Evolutionary conservation across 2,888 invertebrate genomes (phyloP), one percentile per base, ranked within the genome.

Genomic region (Amblyjoppa fuscipennis): DNA sequence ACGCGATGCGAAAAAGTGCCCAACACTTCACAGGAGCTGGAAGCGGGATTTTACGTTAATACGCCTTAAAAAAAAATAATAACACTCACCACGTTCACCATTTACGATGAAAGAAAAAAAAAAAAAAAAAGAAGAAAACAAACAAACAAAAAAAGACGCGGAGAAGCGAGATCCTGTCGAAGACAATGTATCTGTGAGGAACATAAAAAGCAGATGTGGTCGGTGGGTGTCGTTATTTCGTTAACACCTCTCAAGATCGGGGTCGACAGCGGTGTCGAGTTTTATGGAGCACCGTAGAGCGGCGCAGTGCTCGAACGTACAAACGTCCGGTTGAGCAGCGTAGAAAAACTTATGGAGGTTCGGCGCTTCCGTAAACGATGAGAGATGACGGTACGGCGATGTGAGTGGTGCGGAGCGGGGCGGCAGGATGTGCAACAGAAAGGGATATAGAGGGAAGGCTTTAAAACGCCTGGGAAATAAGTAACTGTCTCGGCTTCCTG

Each of bases 401-500:
- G 9, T n/a, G 45, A 49, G 45, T 4, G 68, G 56, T 45, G 11
- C 31, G 34, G 53, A 31, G 66, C 56, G 68, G 80, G 73, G 69
- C 80, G 77, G 83, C 56, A 49, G 70, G 71, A 77, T 74, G 66
- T 66, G 73, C 80, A 73, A 81, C 80, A 74, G 73, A 69, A 53
- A 68, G 81, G 76, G 45, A 49, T 16, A 86, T 80, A 77, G 61
- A 66, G 83, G 6, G 69, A 80, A 77, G 83, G 83, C 85, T 85
- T 85, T 85, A 86, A 81, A 83, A 77, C 83, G 85, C 85, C 83
- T 86, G 85, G 83, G 81, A 86, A 86, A 83, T 86, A 86, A 86
- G 85, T 86, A 86, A 86, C 85, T 86, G 85, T 78, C 85, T 83
- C 80, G 85, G 85, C 83, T 86, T 83, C 85, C 85, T 88, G 87